phyloP scores from a whole-genome alignment of 2,888 invertebrate species.

The Rugalucina vietnamica region DNA sequence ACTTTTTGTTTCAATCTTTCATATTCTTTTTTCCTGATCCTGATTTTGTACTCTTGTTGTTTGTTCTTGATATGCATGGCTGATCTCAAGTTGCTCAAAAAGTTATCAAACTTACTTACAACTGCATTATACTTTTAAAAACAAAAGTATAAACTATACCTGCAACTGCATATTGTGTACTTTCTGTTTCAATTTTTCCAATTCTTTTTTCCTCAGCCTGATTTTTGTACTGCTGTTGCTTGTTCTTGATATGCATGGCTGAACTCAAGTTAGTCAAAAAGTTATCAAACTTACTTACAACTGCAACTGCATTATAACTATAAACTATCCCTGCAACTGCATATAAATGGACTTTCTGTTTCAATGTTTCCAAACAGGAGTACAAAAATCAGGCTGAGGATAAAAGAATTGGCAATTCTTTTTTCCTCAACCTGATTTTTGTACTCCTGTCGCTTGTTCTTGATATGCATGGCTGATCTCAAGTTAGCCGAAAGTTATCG shows the following conservation, averaged over 20 bases:
- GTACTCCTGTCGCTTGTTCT: too few species aligned
- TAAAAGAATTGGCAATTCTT: too few species aligned
- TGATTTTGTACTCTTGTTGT: conserved; percentile 73
- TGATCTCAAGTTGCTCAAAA: conserved; percentile 72
- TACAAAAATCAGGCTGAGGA: conserved; percentile 73
- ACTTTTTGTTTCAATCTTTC: conserved; percentile 57
- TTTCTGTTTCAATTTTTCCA: too few species aligned
- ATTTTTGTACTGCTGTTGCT: conserved; percentile 73
- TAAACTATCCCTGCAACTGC: not conserved
- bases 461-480: too few species aligned
- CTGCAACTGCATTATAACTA: too few species aligned
- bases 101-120: too few species aligned
- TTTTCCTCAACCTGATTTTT: too few species aligned
- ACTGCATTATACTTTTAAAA: too few species aligned
- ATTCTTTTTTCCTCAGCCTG: conserved; percentile 74
- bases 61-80: conserved; percentile 69
- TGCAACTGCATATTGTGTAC: conserved; percentile 9
- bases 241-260: conserved; percentile 69
- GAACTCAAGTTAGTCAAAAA: conserved; percentile 71
- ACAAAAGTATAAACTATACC: not conserved
- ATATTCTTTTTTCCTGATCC: conserved; percentile 73
- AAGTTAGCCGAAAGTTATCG: too few species aligned
- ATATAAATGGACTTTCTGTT: conserved; percentile 4
- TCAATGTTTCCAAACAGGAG: too few species aligned
- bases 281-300: too few species aligned